A percentile compares a stretch with the other conserved stretches of the same genome.
phyloP scores from a whole-genome alignment of 2,113 vertebrate genomes.

The Redunca redunca region DNA sequence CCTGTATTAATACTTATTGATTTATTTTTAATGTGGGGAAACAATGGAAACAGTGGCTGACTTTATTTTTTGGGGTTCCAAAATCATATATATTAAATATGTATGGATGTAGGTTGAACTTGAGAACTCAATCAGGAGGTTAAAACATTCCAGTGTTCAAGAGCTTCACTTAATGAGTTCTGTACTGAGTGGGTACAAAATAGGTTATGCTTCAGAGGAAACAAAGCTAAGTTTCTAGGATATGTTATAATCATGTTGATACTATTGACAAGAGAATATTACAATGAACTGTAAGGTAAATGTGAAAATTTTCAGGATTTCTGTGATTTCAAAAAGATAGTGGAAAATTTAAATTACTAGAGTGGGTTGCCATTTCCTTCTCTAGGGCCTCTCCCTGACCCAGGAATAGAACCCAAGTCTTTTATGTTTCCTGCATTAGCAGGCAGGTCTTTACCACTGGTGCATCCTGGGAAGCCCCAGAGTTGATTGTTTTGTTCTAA shows the following conservation, averaged over 20 bases:
- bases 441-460: neutral
- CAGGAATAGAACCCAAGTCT: neutral
- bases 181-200: neutral
- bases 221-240: conserved; percentile 9
- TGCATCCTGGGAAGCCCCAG: neutral
- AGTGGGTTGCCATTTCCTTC: neutral
- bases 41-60: neutral
- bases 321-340: neutral
- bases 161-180: neutral
- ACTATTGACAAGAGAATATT: neutral
- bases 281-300: neutral
- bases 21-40: neutral
- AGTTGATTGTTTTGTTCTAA: neutral
- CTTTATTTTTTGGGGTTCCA: neutral
- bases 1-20: neutral
- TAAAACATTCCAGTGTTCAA: neutral
- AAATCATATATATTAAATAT: too few species aligned
- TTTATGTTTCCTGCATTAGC: neutral
- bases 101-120: neutral
- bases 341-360: neutral
- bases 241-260: neutral
- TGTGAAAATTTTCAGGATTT: neutral
- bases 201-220: neutral
- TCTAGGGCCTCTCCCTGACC: neutral
- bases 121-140: conserved; percentile 1